Evolutionary conservation across 1,140 invertebrate genomes (phyloP), one percentile per base, ranked within the genome.

Genomic region (Bombus waltoni): DNA sequence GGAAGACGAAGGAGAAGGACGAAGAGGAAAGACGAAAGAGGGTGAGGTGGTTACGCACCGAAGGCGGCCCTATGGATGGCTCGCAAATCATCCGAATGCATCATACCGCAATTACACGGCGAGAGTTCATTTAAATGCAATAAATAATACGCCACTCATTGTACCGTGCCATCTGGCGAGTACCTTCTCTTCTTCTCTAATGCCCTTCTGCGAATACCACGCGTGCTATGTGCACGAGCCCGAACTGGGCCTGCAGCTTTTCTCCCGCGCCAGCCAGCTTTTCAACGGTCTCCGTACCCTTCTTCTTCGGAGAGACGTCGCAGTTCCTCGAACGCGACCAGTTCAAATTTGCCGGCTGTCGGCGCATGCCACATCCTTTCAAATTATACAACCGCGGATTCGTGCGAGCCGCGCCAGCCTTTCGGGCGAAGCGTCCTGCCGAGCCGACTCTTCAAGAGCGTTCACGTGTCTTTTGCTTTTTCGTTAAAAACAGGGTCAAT

Each of bases 21-120:
- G 10, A 57, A 79, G 70, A 42, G 15, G 22, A 28, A 25, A 3
- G 15, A 44, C 10, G 25, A 28, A 25, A 11, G n/a, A 42, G 59
- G 9, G 42, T 10, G 59, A 9, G 28, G 25, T 18, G 38, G 80
- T 87, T 80, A 88, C 87, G 88, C 83, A 81, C 93, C 83, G 84
- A 92, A 92, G 91, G 90, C 90, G 91, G 85, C 91, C 88, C 89
- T 85, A 90, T 81, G 86, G 89, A 88, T 84, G 90, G 88, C 91
- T 93, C 91, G 93, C 94, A 95, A 95, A 95, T 95, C 95, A 94
- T 94, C 83, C 86, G 86, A 92, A 94, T 94, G 93, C 94, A 95
- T 94, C 94, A 94, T 91, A 91, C 92, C 89, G 94, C 94, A 95
- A 95, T 95, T 95, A 95, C 94, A 95, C 93, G 93, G 91, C 93